These are phyloP conservation scores for Sebastes nivosus DNA, from an alignment of 2,797 vertebrate species.

Conservation along the genomic window DNA sequence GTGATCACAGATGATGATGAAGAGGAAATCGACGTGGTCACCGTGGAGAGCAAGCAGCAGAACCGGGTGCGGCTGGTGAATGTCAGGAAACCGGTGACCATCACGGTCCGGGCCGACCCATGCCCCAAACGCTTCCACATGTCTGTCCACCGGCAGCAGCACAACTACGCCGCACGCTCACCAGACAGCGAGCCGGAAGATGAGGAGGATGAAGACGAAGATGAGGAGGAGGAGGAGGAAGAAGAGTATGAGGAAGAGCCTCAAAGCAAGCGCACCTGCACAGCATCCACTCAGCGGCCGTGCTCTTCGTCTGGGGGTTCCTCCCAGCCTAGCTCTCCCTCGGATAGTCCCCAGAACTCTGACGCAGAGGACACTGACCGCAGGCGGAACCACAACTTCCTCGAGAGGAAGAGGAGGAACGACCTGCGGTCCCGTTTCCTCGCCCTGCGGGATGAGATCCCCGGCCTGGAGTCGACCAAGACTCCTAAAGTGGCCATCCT, in stretches of 20 bases:
- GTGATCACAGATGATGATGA: slow-evolving; percentile 80
- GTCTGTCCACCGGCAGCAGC: slow-evolving; percentile 94
- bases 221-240: slow-evolving; percentile 44
- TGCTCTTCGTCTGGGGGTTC: slow-evolving; percentile 6
- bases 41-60: slow-evolving; percentile 94
- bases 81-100: slow-evolving; percentile 88
- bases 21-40: slow-evolving; percentile 95
- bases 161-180: slow-evolving; percentile 94
- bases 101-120: slow-evolving; percentile 91
- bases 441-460: slow-evolving; percentile 90
- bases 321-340: slow-evolving; percentile 57
- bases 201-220: slow-evolving; percentile 32
- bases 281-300: slow-evolving; percentile 29
- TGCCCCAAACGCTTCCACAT: slow-evolving; percentile 95
- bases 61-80: slow-evolving; percentile 85
- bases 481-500: slow-evolving; percentile 96
- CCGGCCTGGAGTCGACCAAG: slow-evolving; percentile 89
- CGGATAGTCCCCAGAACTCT: slow-evolving; percentile 75
- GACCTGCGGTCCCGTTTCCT: slow-evolving; percentile 94
- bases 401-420: slow-evolving; percentile 94
- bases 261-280: slow-evolving; percentile 68
- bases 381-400: slow-evolving; percentile 94
- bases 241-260: slow-evolving; percentile 61
- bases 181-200: slow-evolving; percentile 83
- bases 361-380: slow-evolving; percentile 91